Percentiles rank a stretch among this genome's conserved stretches.
Evolutionary conservation across 2,888 invertebrate species (phyloP).

Genomic region (Ophion ellenae): DNA sequence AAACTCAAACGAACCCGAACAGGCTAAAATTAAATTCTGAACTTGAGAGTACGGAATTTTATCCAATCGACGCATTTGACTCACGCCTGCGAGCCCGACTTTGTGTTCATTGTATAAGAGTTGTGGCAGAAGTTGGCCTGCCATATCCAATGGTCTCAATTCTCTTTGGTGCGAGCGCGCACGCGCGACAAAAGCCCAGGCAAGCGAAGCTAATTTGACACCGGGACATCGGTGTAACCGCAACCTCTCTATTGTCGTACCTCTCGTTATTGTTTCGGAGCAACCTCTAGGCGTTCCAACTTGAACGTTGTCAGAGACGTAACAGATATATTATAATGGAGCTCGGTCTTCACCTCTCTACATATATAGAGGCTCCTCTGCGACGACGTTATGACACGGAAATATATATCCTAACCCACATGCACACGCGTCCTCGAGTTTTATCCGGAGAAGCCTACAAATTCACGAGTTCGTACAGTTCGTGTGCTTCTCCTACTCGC

Average conservation of each 20-base stretch:
- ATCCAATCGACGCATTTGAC: no score
- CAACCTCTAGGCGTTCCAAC: slow-evolving; percentile 46
- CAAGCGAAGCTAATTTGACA: slow-evolving; percentile 25
- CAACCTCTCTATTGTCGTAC: slow-evolving; percentile 43
- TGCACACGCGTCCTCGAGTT: slow-evolving; percentile 5
- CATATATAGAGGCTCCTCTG: not conserved
- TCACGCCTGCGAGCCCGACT: no score
- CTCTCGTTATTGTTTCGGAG: slow-evolving; percentile 41
- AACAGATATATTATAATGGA: slow-evolving; percentile 25
- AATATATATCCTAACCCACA: slow-evolving; percentile 9
- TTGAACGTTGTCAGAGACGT: slow-evolving; percentile 45
- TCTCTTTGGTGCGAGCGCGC: not conserved
- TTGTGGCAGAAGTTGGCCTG: no score
- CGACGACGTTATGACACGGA: slow-evolving; percentile 14
- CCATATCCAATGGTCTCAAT: no score
- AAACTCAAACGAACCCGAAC: no score
- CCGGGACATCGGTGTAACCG: slow-evolving; percentile 29
- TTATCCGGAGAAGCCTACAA: slow-evolving; percentile 20
- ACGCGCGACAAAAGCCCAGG: not conserved
- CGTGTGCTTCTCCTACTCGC: not conserved
- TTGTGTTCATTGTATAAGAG: no score
- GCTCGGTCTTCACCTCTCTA: not conserved
- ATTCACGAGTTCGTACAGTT: slow-evolving; percentile 10
- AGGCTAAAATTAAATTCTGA: no score
- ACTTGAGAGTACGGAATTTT: no score